Base-by-base conservation (phyloP, 2,113 vertebrate genomes). In the Carollia perspicillata region DNA sequence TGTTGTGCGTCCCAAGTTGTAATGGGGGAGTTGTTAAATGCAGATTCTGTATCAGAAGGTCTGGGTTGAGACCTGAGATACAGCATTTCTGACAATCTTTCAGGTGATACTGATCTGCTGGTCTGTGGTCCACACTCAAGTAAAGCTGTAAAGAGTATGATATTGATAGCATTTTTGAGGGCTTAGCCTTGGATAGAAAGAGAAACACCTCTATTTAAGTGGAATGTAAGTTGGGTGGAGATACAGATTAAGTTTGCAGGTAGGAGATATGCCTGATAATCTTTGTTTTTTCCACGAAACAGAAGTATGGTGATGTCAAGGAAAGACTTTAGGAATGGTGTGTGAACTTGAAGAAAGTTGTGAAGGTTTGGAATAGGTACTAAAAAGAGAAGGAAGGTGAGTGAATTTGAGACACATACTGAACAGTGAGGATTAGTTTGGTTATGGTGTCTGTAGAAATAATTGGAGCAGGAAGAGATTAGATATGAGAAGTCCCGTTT, bases 381-480 rank as follows among this genome's bases (percentile, higher is more conserved):
- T 84, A 35, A 90, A 44, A 44, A 53, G 49, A 60, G 47, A 35
- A 37, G 53, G 40, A 60, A 51, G 65, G 2, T 88, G 42, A 94
- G 30, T 87, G 69, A 86, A 79, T 87, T 74, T 86, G 55, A 49
- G 18, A 35, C 35, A 63, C 53, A 33, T 44, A 47, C 13, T 91
- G 83, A 87, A 37, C 14, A 80, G 35, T 44, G 51, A 71, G n/a
- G n/a, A 75, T 77, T 77, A 78, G 33, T 97, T 89, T 84, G 42
- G 71, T 81, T 75, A 84, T 75, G 10, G 35, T 93, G 37, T 96
- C 42, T 93, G 53, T 69, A 93, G 40, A 72, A 74, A 40, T 90
- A 84, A 66, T 37, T 68, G 71, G 49, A 90, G 35, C 49, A 83
- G 28, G 23, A 17, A 94, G 33, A 90, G 49, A 68, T 8, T 89